Percentiles rank a stretch among this genome's conserved stretches.
Conservation (phyloP, 1,140 invertebrate species). For the Aporrectodea caliginosa region DNA sequence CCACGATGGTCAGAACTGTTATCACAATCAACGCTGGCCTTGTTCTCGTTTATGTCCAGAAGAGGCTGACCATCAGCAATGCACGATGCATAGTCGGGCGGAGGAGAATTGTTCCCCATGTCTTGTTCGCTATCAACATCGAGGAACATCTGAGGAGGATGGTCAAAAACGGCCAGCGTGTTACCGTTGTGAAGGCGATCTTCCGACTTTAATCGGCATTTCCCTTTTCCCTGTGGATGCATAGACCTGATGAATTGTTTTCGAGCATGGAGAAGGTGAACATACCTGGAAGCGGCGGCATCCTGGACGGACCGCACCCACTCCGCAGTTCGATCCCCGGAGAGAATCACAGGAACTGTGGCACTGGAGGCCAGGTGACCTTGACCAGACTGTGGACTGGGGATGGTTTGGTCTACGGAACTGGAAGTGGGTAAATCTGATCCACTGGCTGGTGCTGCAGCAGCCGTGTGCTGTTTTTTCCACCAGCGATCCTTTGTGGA, state of each 20-base stretch:
- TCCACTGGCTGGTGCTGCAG: too few species aligned
- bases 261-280: neutral
- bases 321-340: slow-evolving; percentile 46
- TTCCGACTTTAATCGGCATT: neutral
- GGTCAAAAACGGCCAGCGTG: neutral
- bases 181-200: neutral
- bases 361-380: slow-evolving; percentile 38
- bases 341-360: slow-evolving; percentile 36
- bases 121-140: neutral
- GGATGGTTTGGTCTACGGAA: too few species aligned
- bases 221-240: neutral
- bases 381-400: slow-evolving; percentile 21
- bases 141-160: neutral
- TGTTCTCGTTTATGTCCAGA: neutral
- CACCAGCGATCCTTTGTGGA: neutral
- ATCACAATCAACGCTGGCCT: neutral
- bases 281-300: neutral
- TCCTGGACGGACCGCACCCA: slow-evolving; percentile 48
- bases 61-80: neutral
- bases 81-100: neutral
- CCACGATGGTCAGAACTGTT: too few species aligned
- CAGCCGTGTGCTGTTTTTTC: neutral
- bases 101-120: neutral
- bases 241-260: neutral
- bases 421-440: too few species aligned